Evolutionary conservation across 2,888 invertebrate species (phyloP), one percentile per base, ranked within the genome.

Genomic region (Theretra japonica): DNA sequence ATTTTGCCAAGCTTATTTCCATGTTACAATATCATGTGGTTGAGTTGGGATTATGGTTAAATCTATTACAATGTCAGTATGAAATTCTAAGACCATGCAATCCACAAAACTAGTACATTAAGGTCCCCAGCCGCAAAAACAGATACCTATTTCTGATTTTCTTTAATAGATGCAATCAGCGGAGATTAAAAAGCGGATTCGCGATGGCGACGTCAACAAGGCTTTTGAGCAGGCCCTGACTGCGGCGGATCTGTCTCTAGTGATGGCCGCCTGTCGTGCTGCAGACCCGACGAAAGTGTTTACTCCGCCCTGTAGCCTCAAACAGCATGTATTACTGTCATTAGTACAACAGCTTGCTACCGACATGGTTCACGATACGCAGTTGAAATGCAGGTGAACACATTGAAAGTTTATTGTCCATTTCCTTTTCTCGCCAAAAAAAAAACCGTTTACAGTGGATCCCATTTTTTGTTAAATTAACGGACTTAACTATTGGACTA

Each of bases 331-430:
- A 33, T 94, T 99, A 72, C 95, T 99, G 50, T 98, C 99, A 0
- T 95, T 99, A 48, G 97, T 99, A 75, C 99, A 99, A 86, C 99
- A 99, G 90, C 96, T 99, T 25, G 97, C 98, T 23, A 97, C 98
- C 0, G 99, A 99, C 86, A 96, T 99, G 93, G 95, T 96, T 75
- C 96, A 97, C 76, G 97, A 98, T 82, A 98, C 98, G 17, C 86
- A 85, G 70, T 83, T 93, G 21, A 92, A 93, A 71, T 92, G 92
- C 90, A 86, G 90, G 93, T 92, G 33, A 41, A 65, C 30, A 7
- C 53, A 21, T 65, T 65, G 6, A 6, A 53, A 59, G 17, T 23
- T 19, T 68, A 17, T 48, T 41, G 33, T 19, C 5, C 48, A 1
- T 65, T 41, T 21, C 30, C 33, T 3, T 33, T 33, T 33, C n/a